Evolutionary conservation across 2,888 invertebrate genomes (phyloP), one percentile per base, ranked within the genome.

Genomic region (Pardosa pseudoannulata): DNA sequence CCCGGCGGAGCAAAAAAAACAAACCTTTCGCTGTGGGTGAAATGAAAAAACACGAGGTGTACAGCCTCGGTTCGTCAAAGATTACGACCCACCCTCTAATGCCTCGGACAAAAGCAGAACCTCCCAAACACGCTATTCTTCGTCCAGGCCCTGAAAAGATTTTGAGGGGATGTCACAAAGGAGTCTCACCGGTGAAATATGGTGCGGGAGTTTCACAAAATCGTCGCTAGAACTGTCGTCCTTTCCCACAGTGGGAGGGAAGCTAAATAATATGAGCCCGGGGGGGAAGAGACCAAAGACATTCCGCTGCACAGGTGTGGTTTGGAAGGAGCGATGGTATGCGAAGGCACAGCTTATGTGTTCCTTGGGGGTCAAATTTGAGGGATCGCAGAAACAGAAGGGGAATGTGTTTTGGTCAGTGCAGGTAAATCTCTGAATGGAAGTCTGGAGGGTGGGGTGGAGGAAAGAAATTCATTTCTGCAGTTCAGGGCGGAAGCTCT

Each of bases 221-320:
- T 79, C 71, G 79, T 79, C 79, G 28, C 79, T 62, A 29, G 39
- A 32, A 65, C 64, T 76, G 82, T 83, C 82, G 27, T 65, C 76
- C 28, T 11, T 50, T 50, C 71, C 71, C 82, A 79, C 79, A 64
- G 62, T 68, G 19, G 19, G 13, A 19, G 67, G 67, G 67, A 27
- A 23, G 36, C n/a, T 19, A 9, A 27, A 62, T 62, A 62, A 62
- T 62, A 19, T 67, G 56, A 39, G 65, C 19, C 72, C 36, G 50
- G 56, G 68, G 41, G 70, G 46, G 41, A 13, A 46, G 70, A 78
- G 67, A 36, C 68, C 27, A 28, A 36, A 74, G 71, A 68, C 70
- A 75, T 74, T 74, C 74, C 82, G 27, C 16, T 11, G 50, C 82
- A 76, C 82, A 83, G 82, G 82, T 83, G 82, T 83, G 82, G 62